Base-by-base conservation (phyloP, 2,888 invertebrate species). In the Trachelus troglodyta region DNA sequence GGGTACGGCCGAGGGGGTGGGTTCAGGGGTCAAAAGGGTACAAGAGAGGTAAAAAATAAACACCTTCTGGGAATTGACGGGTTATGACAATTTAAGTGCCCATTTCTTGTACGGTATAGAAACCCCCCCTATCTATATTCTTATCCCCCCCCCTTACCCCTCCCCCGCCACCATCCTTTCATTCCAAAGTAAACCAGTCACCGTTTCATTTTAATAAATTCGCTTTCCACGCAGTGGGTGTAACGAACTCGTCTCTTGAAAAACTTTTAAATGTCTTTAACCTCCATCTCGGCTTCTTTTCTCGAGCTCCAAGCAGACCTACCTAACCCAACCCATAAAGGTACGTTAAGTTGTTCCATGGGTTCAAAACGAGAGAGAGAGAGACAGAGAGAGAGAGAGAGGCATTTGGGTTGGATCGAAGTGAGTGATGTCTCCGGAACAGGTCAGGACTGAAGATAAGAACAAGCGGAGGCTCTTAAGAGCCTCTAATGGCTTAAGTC, bases 61-160 rank as follows among this genome's bases (percentile, higher is more conserved):
- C 74, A 81, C 80, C 79, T 83, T 82, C 81, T 76, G 76, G 37
- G 81, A 78, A 83, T 73, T 77, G 40, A 77, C 69, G 81, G 82
- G 83, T 85, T 83, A 84, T 80, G 83, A 84, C 80, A 79, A 81
- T 83, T 82, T 83, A 82, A 84, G 82, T 82, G 81, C 80, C 81
- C 82, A 73, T 82, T 83, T 81, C 81, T 71, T 31, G 71, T 68
- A 74, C 69, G 75, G 40, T 40, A 15, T 40, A 40, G 40, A 40
- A 15, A 15, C 40, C 40, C 15, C 40, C 40, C 40, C 40, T 40
- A 40, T 15, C 40, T 40, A 40, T 40, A 40, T 40, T 15, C 15
- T 4, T 4, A 3, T 3, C 37, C 37, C 37, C 12, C 1, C 15
- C 40, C 12, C 12, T 12, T 4, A 12, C 12, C 4, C 15, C 37